Base-by-base conservation (phyloP, 1,140 invertebrate genomes). In the Kradibia gibbosae region DNA sequence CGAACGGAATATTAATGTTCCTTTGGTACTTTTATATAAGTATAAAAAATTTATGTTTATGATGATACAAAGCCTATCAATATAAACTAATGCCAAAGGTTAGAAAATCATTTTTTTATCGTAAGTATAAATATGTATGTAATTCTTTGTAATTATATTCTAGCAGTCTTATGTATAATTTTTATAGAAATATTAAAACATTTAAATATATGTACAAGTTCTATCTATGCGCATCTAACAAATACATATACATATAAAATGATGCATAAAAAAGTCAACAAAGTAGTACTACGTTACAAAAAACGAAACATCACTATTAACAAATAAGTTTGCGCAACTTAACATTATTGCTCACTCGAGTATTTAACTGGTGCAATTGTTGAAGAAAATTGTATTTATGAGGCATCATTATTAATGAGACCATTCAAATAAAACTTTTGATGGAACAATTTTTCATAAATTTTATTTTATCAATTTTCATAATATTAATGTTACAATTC, bases 121-220 rank as follows among this genome's bases (percentile, higher is more conserved):
- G n/a, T 75, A 70, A 83, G 80, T 86, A 86, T 87, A 87, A 85
- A 86, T 85, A 87, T 85, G 84, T 85, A 85, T 75, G 85, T 87
- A 87, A 84, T 73, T 85, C 83, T 84, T 85, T 84, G 86, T 86
- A 86, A 88, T 87, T 83, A 85, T 82, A 83, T 81, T 82, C 36
- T 83, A 82, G 72, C 85, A 87, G 76, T 83, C 73, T 71, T 84
- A 84, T 85, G 84, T 80, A 77, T 86, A 86, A 78, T 87, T 82
- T 82, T 82, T 77, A 82, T 82, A 82, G 77, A 78, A 77, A 82
- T 82, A 81, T 82, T 53, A 82, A 82, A 85, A 85, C 84, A 86
- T 67, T 86, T 67, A 85, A 84, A 85, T 85, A 78, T 82, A 77
- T 75, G 85, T 50, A 77, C 39, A 84, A 42, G 62, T 55, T 76